Evolutionary conservation across 2,888 invertebrate species (phyloP).

Genomic region (Drosophila subquinaria): DNA sequence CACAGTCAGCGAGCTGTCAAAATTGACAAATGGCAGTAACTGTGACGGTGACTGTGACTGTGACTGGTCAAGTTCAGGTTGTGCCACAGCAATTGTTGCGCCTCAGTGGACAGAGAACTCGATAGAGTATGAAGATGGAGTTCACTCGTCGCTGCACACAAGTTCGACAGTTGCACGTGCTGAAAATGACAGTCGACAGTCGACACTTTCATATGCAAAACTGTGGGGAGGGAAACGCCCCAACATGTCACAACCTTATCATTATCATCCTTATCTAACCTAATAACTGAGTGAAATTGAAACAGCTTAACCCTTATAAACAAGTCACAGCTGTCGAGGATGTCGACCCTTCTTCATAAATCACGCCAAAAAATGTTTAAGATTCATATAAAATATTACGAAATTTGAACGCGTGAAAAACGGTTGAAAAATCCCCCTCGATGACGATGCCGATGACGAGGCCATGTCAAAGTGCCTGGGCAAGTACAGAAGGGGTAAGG

Average conservation of each 20-base stretch:
- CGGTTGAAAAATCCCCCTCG: constrained; percentile 25
- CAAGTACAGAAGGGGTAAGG: constrained; percentile 30
- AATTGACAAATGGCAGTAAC: constrained; percentile 67
- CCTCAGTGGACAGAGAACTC: constrained; percentile 51
- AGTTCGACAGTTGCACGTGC: constrained; percentile 62
- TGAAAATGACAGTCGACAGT: constrained; percentile 17
- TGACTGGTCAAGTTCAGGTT: constrained; percentile 56
- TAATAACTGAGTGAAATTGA: constrained; percentile 76
- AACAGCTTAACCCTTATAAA: constrained; percentile 80
- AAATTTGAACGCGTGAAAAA: constrained; percentile 74
- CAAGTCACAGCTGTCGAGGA: constrained; percentile 61
- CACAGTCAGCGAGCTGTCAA: constrained; percentile 51
- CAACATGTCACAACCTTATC: constrained; percentile 73
- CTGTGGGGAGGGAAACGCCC: constrained; percentile 35
- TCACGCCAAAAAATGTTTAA: constrained; percentile 55
- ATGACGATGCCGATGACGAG: constrained; percentile 46
- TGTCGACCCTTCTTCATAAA: constrained; percentile 71
- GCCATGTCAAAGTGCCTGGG: constrained; percentile 12
- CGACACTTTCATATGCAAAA: constrained; percentile 40
- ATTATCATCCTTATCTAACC: constrained; percentile 73
- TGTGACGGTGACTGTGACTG: background rate
- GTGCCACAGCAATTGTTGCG: constrained; percentile 50
- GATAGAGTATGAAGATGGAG: constrained; percentile 12
- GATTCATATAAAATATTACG: constrained; percentile 66
- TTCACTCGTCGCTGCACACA: constrained; percentile 64